Evolutionary conservation across 1,140 invertebrate species (phyloP).

Genomic region (fruit fly (Drosophila melanogaster)): Release_6_plus_ISO1_MT NC_004354.4:10094501-10095000

Average conservation of each 20-base stretch:
- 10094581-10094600: conserved; percentile 2
- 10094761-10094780: neutral
- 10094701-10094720: neutral
- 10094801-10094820: conserved; percentile 2
- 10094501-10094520: neutral
- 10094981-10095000: conserved; percentile 34
- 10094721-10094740: conserved; percentile 13
- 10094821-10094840: neutral
- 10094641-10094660: conserved; percentile 8
- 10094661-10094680: neutral
- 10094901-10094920: conserved; percentile 25
- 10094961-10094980: conserved; percentile 2
- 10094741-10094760: conserved; percentile 5
- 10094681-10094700: conserved; percentile 15
- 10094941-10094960: conserved; percentile 11
- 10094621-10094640: conserved; percentile 9
- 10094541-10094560: neutral
- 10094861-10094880: too few species aligned
- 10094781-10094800: neutral
- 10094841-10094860: conserved; percentile 2
- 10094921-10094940: conserved; percentile 46
- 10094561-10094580: neutral
- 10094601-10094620: conserved; percentile 11
- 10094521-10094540: neutral
- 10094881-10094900: conserved; percentile 8